Evolutionary conservation across 2,113 vertebrate species (phyloP).

Genomic region (Columbina picui): DNA sequence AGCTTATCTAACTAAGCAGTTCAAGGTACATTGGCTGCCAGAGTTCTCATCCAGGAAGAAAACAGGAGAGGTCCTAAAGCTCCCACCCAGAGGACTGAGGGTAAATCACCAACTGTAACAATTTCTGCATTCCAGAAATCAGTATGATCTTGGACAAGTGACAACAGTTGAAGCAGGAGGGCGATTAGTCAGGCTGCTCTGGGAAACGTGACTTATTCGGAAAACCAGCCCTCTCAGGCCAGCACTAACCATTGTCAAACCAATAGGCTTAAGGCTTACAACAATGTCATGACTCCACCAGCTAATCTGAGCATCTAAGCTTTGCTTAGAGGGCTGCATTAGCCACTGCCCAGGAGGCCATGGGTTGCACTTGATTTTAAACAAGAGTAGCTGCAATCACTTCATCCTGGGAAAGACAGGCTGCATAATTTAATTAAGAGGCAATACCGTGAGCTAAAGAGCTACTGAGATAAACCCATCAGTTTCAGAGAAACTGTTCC

Average conservation of each 20-base stretch:
- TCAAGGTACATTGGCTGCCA: constrained; percentile 42
- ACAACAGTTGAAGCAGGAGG: neutral
- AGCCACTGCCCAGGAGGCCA: neutral
- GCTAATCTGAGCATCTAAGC: neutral
- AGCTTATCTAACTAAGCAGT: constrained; percentile 66
- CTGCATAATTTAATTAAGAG: constrained; percentile 47
- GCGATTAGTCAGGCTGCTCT: neutral
- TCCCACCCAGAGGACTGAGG: neutral
- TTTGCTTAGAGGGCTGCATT: neutral
- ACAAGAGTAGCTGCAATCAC: neutral
- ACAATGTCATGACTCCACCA: neutral
- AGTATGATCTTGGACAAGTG: neutral
- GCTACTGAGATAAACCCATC: constrained; percentile 54
- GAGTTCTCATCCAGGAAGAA: constrained; percentile 18
- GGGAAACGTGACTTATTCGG: neutral
- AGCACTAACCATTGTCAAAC: neutral
- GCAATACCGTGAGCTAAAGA: constrained; percentile 25
- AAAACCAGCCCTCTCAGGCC: neutral
- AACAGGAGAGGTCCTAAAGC: neutral
- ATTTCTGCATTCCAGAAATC: constrained; percentile 26
- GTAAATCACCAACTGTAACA: neutral
- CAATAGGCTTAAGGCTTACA: neutral
- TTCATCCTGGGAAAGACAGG: neutral
- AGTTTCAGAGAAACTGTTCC: constrained; percentile 44
- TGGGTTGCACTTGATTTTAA: neutral